Conservation (phyloP, 2,888 invertebrate genomes). For the Galeruca laticollis region DNA sequence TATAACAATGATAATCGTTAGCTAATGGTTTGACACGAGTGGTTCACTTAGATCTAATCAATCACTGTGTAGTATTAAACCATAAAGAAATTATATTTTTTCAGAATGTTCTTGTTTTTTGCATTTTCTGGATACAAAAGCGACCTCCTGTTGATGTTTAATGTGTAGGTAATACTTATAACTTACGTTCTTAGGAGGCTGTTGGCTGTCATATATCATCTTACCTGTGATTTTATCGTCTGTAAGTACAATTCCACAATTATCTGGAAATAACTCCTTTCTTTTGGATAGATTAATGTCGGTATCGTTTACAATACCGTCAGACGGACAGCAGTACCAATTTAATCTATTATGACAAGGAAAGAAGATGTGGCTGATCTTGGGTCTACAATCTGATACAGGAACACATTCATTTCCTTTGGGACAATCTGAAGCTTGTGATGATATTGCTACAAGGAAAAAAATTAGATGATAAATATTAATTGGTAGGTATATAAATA, state of each 20-base stretch:
- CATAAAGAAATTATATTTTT: too few species aligned
- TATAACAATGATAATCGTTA: too few species aligned
- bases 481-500: too few species aligned
- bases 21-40: too few species aligned
- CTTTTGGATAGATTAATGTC: slow-evolving; percentile 30
- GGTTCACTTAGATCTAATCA: too few species aligned
- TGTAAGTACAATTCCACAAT: slow-evolving; percentile 42
- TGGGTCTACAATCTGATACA: slow-evolving; percentile 39
- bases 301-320: slow-evolving; percentile 33
- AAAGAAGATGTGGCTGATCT: slow-evolving; percentile 37
- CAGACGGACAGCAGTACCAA: slow-evolving; percentile 47
- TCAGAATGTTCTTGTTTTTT: too few species aligned
- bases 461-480: too few species aligned
- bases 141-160: too few species aligned
- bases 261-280: slow-evolving; percentile 42
- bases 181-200: too few species aligned
- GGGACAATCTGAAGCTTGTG: slow-evolving; percentile 30
- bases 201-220: background rate
- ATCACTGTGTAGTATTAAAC: too few species aligned
- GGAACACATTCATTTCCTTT: slow-evolving; percentile 41
- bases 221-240: slow-evolving; percentile 48
- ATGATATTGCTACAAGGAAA: slow-evolving; percentile 31
- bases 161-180: too few species aligned
- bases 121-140: too few species aligned
- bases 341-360: slow-evolving; percentile 51